These are phyloP conservation scores for Diplolepis rosae DNA, from an alignment of 2,888 invertebrate species.

Conservation along the genomic window DNA sequence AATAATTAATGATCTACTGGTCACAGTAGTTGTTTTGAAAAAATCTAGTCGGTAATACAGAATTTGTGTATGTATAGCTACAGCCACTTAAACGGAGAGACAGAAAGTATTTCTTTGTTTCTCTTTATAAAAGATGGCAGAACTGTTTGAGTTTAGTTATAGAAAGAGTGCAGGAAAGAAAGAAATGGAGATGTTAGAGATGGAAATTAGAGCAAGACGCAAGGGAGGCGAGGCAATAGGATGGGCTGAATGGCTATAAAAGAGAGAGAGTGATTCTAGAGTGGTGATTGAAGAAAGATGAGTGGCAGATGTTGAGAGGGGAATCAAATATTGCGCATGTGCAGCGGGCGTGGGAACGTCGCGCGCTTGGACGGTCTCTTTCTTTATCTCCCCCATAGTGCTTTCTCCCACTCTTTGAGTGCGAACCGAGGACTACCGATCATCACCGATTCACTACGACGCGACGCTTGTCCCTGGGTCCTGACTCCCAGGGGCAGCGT, in stretches of 20 bases:
- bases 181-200: no score
- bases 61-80: no score
- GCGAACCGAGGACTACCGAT: conserved; percentile 58
- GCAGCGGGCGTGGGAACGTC: conserved; percentile 70
- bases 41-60: no score
- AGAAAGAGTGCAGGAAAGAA: no score
- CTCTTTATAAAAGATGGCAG: no score
- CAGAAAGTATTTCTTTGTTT: background rate
- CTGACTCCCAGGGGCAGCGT: conserved; percentile 56
- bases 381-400: background rate
- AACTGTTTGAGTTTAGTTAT: no score
- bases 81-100: no score
- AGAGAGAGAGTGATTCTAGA: conserved; percentile 32
- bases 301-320: conserved; percentile 41
- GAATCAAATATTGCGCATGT: conserved; percentile 61
- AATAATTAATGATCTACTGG: no score
- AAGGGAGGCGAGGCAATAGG: conserved; percentile 42
- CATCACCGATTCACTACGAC: conserved; percentile 58
- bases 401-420: background rate
- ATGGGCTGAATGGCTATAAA: conserved; percentile 35
- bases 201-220: background rate
- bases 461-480: no score
- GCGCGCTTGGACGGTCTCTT: conserved; percentile 64
- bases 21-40: no score
- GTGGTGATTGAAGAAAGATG: conserved; percentile 36